Evolutionary conservation across 2,113 vertebrate species (phyloP), one percentile per base, ranked within the genome.

Genomic region (Malurus elegans): DNA sequence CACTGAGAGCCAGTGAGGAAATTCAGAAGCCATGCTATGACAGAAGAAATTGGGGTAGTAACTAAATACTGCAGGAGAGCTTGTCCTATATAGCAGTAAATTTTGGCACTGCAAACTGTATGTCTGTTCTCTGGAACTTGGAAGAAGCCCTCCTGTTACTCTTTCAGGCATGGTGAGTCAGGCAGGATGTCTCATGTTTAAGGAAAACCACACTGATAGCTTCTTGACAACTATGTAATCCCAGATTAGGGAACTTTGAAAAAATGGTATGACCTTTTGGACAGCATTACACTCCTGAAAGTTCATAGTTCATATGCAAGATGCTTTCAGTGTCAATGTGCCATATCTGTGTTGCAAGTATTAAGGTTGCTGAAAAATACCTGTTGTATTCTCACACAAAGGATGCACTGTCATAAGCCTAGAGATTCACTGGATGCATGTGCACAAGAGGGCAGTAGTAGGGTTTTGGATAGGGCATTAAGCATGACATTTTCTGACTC

Each of bases 371-470:
- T 70, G 70, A 81, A 45, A 70, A 88, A 58, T 51, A 36, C 14
- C 2, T 3, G 11, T 13, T 29, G 12, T 60, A 5, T 38, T 86
- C 34, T 81, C 34, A n/a, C 31, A 72, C 20, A n/a, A 62, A 56
- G 50, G 36, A 38, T 51, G 40, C n/a, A 12, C 19, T 76, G 34
- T 75, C 26, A 84, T 29, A 81, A 53, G 74, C 64, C 19, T 67
- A 6, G 38, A 48, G 58, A 79, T 47, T 79, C 65, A n/a, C 50
- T 86, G 91, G 65, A 40, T 86, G 66, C 31, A 8, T 86, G 87
- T 93, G 95, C 97, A 95, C 95, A 95, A 97, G 97, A 90, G 95
- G 97, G 96, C 96, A 96, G 95, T 79, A 95, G 91, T 31, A 84
- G 53, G 74, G 84, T 90, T 95, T 95, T 70, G 34, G 38, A 61